A percentile compares a stretch with the other conserved stretches of the same genome.
These are phyloP conservation scores for Jaculus jaculus DNA, from an alignment of 2,113 vertebrate genomes.

Conservation along the genomic window DNA sequence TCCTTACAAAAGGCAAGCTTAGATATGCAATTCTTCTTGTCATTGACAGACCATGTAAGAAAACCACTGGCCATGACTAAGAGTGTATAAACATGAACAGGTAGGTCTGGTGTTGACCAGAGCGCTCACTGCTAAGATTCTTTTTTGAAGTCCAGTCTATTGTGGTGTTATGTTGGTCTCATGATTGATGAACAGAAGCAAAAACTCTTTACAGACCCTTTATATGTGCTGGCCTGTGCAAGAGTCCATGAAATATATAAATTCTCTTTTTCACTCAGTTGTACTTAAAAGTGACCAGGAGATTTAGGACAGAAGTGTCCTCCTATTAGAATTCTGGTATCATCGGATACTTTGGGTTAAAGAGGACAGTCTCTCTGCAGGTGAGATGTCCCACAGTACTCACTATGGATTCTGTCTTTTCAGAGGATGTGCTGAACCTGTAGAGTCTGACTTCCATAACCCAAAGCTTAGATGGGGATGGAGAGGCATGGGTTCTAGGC, in stretches of 20 bases:
- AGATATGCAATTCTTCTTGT: not conserved
- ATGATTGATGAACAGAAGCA: not conserved
- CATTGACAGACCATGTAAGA: not conserved
- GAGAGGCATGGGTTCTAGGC: not conserved
- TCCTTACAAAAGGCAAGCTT: not conserved
- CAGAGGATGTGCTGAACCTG: not conserved
- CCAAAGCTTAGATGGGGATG: not conserved
- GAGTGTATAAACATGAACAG: not conserved
- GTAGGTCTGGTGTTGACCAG: not conserved
- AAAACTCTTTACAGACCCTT: not conserved
- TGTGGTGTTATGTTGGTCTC: not conserved
- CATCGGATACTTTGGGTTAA: not conserved
- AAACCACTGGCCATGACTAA: not conserved
- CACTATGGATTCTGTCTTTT: not conserved
- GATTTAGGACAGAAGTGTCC: not conserved
- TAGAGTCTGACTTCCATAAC: not conserved
- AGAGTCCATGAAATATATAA: not conserved
- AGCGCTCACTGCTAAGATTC: not conserved
- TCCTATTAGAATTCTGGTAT: not conserved
- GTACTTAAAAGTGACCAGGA: not conserved
- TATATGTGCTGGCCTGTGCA: not conserved
- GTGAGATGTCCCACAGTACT: not conserved
- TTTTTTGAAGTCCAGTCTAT: not conserved
- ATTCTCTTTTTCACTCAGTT: not conserved
- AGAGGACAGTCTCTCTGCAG: not conserved